Evolutionary conservation across 2,113 vertebrate genomes (phyloP).

Genomic region (Phrynocephalus versicolor): DNA sequence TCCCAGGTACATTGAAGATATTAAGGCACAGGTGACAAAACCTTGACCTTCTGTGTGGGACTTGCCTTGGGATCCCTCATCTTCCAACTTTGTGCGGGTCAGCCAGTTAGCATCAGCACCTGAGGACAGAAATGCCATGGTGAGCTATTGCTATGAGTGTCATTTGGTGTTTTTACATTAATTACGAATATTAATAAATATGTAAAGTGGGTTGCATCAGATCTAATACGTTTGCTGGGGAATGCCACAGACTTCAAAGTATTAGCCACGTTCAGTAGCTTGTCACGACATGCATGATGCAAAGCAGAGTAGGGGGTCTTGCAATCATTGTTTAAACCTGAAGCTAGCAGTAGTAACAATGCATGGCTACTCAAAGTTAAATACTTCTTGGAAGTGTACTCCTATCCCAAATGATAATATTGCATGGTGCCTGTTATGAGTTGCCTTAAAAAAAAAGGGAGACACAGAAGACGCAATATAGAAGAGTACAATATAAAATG

Average conservation of each 20-base stretch:
- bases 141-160: too few species aligned
- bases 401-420: neutral
- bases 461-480: too few species aligned
- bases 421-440: neutral
- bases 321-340: neutral
- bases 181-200: neutral
- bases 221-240: neutral
- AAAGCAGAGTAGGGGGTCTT: neutral
- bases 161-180: neutral
- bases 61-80: neutral
- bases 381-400: conserved; percentile 2
- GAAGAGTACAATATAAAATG: neutral
- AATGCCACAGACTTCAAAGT: neutral
- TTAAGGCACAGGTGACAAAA: neutral
- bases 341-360: neutral
- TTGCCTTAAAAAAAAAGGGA: neutral
- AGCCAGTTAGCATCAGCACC: too few species aligned
- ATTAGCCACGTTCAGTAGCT: neutral
- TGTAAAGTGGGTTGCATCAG: neutral
- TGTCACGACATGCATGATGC: neutral
- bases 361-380: neutral
- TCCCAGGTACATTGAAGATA: too few species aligned
- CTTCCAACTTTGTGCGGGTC: too few species aligned
- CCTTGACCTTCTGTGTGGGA: neutral
- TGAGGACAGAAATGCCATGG: too few species aligned